A percentile compares a stretch with the other conserved stretches of the same genome.
phyloP scores from a whole-genome alignment of 2,888 invertebrate genomes.

The Didymodactylos carnosus region DNA sequence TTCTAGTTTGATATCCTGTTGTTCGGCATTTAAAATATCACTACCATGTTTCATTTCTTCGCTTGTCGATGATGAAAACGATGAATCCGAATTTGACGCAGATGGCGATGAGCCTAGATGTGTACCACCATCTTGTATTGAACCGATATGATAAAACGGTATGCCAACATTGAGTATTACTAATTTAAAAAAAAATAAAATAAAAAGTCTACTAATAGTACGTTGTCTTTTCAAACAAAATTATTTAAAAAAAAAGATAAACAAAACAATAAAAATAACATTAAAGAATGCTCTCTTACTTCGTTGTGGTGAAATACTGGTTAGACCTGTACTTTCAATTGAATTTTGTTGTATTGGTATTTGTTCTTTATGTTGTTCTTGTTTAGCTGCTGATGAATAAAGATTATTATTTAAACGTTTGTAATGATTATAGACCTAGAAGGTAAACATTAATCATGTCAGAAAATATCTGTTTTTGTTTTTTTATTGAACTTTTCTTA shows the following conservation, averaged over 20 bases:
- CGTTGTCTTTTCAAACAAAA: no score
- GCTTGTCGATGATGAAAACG: background rate
- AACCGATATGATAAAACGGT: background rate
- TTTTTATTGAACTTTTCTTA: no score
- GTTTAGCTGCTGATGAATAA: slow-evolving; percentile 6
- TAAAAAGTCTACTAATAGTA: no score
- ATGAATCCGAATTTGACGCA: background rate
- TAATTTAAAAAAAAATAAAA: no score
- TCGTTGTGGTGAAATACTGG: no score
- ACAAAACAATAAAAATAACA: background rate
- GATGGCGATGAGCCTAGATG: background rate
- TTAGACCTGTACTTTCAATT: no score
- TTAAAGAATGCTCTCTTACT: background rate
- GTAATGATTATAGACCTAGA: slow-evolving; percentile 97
- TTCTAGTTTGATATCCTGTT: slow-evolving; percentile 50
- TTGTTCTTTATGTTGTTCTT: background rate
- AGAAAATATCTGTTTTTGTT: no score
- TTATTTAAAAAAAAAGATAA: background rate
- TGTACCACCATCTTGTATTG: no score
- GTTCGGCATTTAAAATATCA: slow-evolving; percentile 58
- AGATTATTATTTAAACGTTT: slow-evolving; percentile 87
- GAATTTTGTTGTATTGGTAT: no score
- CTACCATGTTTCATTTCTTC: slow-evolving; percentile 33
- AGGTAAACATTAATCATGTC: no score
- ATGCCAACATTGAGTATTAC: background rate